Evolutionary conservation across 1,140 invertebrate genomes (phyloP).

Genomic region (Ostrea denselamellosa): DNA sequence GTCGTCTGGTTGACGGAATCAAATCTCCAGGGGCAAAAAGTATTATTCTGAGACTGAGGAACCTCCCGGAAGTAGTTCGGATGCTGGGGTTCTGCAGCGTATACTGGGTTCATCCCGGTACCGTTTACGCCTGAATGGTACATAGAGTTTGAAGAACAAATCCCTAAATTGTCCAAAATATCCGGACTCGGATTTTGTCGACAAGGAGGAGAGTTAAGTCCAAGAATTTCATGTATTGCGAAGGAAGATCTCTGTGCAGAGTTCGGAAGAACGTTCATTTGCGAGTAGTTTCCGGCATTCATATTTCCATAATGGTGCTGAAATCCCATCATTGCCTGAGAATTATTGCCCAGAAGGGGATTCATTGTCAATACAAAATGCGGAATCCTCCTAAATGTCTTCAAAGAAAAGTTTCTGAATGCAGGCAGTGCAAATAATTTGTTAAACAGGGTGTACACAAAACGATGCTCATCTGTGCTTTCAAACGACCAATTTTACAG

Average conservation of each 20-base stretch:
- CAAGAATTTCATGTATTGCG: conserved; percentile 58
- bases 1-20: conserved; percentile 45
- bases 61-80: conserved; percentile 52
- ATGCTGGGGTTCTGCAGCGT: conserved; percentile 25
- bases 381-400: not conserved
- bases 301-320: conserved; percentile 47
- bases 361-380: conserved; percentile 40
- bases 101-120: conserved; percentile 22
- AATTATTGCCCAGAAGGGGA: conserved; percentile 25
- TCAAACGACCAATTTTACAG: conserved; percentile 44
- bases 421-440: conserved; percentile 41
- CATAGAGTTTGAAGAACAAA: conserved; percentile 41
- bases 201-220: conserved; percentile 50
- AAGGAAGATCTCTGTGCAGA: conserved; percentile 52
- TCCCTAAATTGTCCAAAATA: conserved; percentile 50
- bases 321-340: conserved; percentile 42
- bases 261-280: conserved; percentile 44
- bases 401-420: conserved; percentile 29
- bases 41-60: conserved; percentile 25
- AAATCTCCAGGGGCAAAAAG: conserved; percentile 55
- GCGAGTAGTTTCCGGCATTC: conserved; percentile 45
- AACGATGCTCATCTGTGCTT: conserved; percentile 28
- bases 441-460: conserved; percentile 17
- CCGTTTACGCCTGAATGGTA: conserved; percentile 45
- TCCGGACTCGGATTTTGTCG: conserved; percentile 56